These are phyloP conservation scores for Taurulus bubalis DNA, from an alignment of 2,113 vertebrate genomes.

Conservation along the genomic window DNA sequence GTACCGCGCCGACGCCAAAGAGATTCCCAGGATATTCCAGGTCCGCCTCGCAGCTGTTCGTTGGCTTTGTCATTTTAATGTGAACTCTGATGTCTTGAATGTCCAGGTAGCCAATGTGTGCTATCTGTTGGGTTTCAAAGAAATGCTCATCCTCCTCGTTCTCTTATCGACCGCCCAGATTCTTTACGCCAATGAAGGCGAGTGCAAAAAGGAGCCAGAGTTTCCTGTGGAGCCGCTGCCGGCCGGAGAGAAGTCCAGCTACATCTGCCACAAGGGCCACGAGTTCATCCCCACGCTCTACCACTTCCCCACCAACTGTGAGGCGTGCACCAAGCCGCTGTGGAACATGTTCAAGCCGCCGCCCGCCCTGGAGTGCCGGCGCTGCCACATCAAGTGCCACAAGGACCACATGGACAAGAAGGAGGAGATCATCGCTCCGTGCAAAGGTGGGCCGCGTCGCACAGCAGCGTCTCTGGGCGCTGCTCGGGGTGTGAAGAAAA, in stretches of 20 bases:
- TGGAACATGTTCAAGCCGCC: slow-evolving; percentile 99
- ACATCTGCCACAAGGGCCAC: slow-evolving; percentile 98
- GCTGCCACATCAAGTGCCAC: slow-evolving; percentile 99
- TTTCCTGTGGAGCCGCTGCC: slow-evolving; percentile 89
- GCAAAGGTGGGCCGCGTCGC: slow-evolving; percentile 86
- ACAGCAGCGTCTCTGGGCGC: too few species aligned
- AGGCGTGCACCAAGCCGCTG: slow-evolving; percentile 98
- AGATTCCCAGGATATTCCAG: slow-evolving; percentile 99
- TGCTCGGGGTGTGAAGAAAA: neutral
- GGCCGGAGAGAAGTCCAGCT: slow-evolving; percentile 96
- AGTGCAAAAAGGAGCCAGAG: slow-evolving; percentile 98
- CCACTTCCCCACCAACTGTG: slow-evolving; percentile 98
- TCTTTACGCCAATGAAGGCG: slow-evolving; percentile 98
- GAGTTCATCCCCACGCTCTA: slow-evolving; percentile 99
- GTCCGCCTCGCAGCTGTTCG: slow-evolving; percentile 68
- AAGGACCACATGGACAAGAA: slow-evolving; percentile 99
- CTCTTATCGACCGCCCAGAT: slow-evolving; percentile 81
- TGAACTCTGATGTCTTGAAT: neutral
- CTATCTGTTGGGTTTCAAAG: neutral
- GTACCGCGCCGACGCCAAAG: slow-evolving; percentile 97
- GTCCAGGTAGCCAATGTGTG: neutral
- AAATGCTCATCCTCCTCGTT: neutral
- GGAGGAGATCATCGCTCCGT: slow-evolving; percentile 96
- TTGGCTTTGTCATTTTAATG: neutral
- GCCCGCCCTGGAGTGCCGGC: slow-evolving; percentile 96